Percentiles rank a stretch among this genome's conserved stretches.
These are phyloP conservation scores for Allobates femoralis DNA, from an alignment of 2,797 vertebrate genomes.

Conservation along the genomic window DNA sequence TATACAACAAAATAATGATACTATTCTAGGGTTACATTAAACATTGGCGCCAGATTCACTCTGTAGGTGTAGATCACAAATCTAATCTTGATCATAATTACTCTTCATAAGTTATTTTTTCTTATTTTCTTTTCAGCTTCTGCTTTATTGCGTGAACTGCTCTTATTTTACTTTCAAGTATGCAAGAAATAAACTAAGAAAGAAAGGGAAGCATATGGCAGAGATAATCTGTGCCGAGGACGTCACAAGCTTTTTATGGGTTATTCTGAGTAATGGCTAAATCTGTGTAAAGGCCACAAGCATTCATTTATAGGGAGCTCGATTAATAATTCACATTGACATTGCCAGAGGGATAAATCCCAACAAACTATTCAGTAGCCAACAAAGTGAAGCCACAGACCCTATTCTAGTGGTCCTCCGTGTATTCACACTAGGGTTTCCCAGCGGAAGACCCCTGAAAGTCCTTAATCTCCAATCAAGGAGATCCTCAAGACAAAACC, in stretches of 20 bases:
- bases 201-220: constrained; percentile 44
- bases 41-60: background rate
- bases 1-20: background rate
- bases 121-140: background rate
- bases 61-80: background rate
- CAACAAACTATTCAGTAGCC: background rate
- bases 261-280: constrained; percentile 42
- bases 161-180: constrained; percentile 21
- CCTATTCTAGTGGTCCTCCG: too few relatives aligned
- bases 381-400: too few relatives aligned
- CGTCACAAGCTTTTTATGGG: constrained; percentile 53
- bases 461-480: too few relatives aligned
- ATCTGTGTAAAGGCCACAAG: constrained; percentile 11
- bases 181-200: constrained; percentile 18
- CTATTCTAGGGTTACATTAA: background rate
- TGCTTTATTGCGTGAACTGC: background rate
- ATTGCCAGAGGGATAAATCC: background rate
- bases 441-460: too few relatives aligned
- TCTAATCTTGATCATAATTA: background rate
- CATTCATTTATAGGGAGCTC: background rate
- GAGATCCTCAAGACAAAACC: too few relatives aligned
- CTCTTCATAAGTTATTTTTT: constrained; percentile 6
- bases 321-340: constrained; percentile 15
- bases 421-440: too few relatives aligned
- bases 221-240: constrained; percentile 36